These are phyloP conservation scores for Drosophila serrata DNA, from an alignment of 1,140 invertebrate genomes.

Conservation along the genomic window DNA sequence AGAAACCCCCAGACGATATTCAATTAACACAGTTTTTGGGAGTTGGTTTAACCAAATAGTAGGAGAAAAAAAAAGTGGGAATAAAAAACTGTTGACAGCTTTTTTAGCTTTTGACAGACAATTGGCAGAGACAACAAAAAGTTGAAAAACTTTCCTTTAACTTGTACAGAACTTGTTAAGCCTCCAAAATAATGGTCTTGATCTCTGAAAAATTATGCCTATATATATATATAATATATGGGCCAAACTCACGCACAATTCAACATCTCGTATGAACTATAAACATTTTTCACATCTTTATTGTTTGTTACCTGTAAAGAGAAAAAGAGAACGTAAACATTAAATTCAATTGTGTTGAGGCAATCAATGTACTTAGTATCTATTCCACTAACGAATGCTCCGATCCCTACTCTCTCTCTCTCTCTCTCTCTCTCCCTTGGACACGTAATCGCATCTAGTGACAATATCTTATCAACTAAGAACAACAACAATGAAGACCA, in stretches of 20 bases:
- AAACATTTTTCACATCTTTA: conserved; percentile 1
- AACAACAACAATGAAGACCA: conserved; percentile 16
- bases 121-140: not conserved
- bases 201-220: too few relatives aligned
- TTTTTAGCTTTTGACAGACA: conserved; percentile 3
- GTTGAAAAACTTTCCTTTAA: not conserved
- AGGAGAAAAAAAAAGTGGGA: not conserved
- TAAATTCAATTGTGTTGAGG: conserved; percentile 15
- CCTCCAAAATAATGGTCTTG: too few relatives aligned
- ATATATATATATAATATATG: too few relatives aligned
- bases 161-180: not conserved
- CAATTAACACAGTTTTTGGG: conserved; percentile 64
- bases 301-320: conserved; percentile 66
- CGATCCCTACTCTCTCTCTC: not conserved
- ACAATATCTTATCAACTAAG: conserved; percentile 71
- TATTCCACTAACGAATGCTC: not conserved
- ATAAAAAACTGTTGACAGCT: not conserved
- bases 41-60: conserved; percentile 10
- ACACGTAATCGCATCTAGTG: conserved; percentile 51
- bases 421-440: not conserved
- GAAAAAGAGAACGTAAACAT: conserved; percentile 8
- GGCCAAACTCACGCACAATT: conserved; percentile 19
- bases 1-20: conserved; percentile 37
- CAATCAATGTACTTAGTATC: not conserved
- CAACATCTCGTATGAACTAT: not conserved